Conservation (phyloP, 2,113 vertebrate genomes). For the Tenebrosternarchus preto region DNA sequence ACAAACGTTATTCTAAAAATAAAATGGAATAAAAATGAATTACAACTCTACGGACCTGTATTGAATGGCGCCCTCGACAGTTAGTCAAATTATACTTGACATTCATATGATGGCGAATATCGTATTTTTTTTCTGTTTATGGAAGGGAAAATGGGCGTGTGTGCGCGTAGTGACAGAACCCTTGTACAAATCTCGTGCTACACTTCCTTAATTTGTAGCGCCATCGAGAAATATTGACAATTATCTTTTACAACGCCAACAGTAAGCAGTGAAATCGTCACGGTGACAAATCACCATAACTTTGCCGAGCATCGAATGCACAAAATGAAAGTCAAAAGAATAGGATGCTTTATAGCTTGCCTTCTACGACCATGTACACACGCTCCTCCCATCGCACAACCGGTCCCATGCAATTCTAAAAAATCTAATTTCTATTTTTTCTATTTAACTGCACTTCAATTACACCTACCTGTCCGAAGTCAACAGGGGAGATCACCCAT, state of each 20-base stretch:
- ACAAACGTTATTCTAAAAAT: background rate
- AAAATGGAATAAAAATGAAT: background rate
- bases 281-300: slow-evolving; percentile 7
- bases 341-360: slow-evolving; percentile 25
- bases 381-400: slow-evolving; percentile 16
- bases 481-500: slow-evolving; percentile 51
- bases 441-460: too few relatives aligned
- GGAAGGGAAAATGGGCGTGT: slow-evolving; percentile 52
- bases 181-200: slow-evolving; percentile 24
- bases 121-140: slow-evolving; percentile 32
- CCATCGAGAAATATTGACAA: too few relatives aligned
- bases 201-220: slow-evolving; percentile 38
- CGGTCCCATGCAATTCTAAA: background rate
- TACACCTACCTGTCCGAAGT: slow-evolving; percentile 55
- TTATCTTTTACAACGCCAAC: background rate
- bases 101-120: slow-evolving; percentile 9
- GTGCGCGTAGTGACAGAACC: slow-evolving; percentile 45
- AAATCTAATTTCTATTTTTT: background rate
- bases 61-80: background rate
- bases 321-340: slow-evolving; percentile 54
- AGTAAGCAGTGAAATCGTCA: background rate
- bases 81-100: background rate
- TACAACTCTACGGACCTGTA: background rate
- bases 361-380: slow-evolving; percentile 30
- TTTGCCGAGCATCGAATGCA: slow-evolving; percentile 27